These are phyloP conservation scores for Chelonus insularis DNA, from an alignment of 1,140 invertebrate species.

Conservation along the genomic window DNA sequence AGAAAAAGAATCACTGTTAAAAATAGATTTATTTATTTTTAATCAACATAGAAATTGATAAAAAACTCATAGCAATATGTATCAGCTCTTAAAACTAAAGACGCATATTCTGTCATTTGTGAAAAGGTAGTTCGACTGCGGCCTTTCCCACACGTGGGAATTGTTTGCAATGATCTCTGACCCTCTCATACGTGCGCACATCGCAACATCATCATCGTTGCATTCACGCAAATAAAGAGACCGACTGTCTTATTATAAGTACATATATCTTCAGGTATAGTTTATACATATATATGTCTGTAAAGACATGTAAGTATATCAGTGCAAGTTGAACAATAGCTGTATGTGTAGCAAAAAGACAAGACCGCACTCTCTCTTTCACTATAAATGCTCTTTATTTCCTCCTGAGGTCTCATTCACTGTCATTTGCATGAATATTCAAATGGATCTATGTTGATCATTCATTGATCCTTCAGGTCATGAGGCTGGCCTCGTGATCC, in stretches of 20 bases:
- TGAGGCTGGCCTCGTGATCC: constrained; percentile 36
- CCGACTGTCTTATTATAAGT: not conserved
- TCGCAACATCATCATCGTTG: constrained; percentile 28
- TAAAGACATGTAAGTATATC: too few relatives aligned
- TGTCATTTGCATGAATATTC: constrained; percentile 27
- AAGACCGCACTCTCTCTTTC: not conserved
- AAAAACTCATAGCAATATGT: too few relatives aligned
- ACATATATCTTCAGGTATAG: not conserved
- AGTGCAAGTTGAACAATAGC: too few relatives aligned
- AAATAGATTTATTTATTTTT: too few relatives aligned
- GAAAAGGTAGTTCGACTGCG: constrained; percentile 39
- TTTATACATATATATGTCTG: constrained; percentile 11
- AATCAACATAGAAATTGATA: too few relatives aligned
- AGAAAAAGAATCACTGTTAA: too few relatives aligned
- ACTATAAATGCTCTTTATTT: not conserved
- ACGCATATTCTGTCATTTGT: constrained; percentile 33
- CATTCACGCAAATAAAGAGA: constrained; percentile 27
- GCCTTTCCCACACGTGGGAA: constrained; percentile 56
- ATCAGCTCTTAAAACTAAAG: too few relatives aligned
- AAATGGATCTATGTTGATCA: constrained; percentile 43
- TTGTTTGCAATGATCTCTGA: constrained; percentile 58
- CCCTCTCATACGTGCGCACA: constrained; percentile 27
- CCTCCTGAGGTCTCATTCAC: not conserved
- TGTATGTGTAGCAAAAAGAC: not conserved
- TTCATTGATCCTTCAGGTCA: constrained; percentile 48